Percentiles rank a stretch among this genome's conserved stretches.
These are phyloP conservation scores for Anthophora plumipes DNA, from an alignment of 2,888 invertebrate genomes.

Conservation along the genomic window DNA sequence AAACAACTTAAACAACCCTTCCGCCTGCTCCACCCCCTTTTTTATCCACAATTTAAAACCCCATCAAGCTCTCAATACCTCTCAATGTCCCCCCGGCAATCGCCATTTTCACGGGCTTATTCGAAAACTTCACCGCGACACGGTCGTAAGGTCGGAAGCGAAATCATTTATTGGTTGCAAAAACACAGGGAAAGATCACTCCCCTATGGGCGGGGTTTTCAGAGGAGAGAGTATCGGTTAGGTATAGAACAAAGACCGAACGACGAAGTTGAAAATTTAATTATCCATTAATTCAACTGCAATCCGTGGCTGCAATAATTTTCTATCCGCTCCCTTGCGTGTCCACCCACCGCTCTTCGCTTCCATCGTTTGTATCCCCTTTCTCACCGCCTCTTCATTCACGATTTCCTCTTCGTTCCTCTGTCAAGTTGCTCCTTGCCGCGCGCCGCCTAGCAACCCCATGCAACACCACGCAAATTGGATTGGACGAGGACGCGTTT, in stretches of 20 bases:
- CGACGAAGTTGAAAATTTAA: conserved; percentile 74
- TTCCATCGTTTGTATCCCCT: conserved; percentile 1
- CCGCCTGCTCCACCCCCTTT: no score
- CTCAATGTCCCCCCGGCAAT: no score
- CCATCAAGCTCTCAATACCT: no score
- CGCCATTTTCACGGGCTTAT: neutral
- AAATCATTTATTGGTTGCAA: neutral
- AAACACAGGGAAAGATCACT: conserved; percentile 52
- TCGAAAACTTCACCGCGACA: neutral
- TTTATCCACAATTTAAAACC: no score
- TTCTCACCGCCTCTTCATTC: conserved; percentile 29
- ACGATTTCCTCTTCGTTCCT: conserved; percentile 46
- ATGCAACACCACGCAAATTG: conserved; percentile 64
- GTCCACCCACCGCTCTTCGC: conserved; percentile 23
- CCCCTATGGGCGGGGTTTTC: conserved; percentile 5
- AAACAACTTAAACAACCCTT: no score
- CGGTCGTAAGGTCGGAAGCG: neutral
- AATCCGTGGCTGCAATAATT: conserved; percentile 75
- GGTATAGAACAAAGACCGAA: conserved; percentile 31
- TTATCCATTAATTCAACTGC: conserved; percentile 75
- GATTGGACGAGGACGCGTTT: conserved; percentile 57
- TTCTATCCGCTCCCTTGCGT: conserved; percentile 63
- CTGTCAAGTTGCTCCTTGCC: conserved; percentile 27
- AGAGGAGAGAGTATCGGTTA: neutral
- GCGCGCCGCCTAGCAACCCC: conserved; percentile 15